Evolutionary conservation across 2,888 invertebrate species (phyloP).

Genomic region (Dione vanillae): DNA sequence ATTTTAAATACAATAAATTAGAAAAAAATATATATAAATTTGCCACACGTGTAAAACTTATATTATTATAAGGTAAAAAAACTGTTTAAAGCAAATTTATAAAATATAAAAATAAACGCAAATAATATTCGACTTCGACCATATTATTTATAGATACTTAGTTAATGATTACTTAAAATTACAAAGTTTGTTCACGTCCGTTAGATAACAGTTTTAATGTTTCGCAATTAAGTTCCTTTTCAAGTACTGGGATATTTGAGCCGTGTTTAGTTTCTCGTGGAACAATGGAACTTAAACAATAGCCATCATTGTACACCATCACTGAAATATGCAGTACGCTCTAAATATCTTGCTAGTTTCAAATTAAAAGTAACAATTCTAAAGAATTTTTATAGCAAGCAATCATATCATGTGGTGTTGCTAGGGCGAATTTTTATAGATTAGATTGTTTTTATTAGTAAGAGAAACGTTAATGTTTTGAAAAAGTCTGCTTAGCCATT

Average conservation of each 20-base stretch:
- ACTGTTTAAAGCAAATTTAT: neutral
- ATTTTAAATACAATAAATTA: no score
- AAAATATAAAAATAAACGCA: neutral
- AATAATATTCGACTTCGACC: neutral
- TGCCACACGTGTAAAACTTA: neutral
- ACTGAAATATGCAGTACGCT: slow-evolving; percentile 20
- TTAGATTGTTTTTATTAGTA: neutral
- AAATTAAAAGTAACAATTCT: neutral
- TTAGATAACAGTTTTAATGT: slow-evolving; percentile 17
- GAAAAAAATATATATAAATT: no score
- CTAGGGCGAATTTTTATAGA: neutral
- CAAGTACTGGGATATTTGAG: slow-evolving; percentile 21
- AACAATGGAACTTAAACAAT: slow-evolving; percentile 46
- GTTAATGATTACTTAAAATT: neutral
- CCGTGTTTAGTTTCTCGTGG: slow-evolving; percentile 34
- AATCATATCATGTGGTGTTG: neutral
- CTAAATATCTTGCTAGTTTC: slow-evolving; percentile 13
- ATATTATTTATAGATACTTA: neutral
- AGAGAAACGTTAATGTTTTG: no score
- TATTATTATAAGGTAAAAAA: neutral
- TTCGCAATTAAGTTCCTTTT: slow-evolving; percentile 4
- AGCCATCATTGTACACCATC: slow-evolving; percentile 27
- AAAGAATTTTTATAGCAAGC: neutral
- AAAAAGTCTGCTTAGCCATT: no score
- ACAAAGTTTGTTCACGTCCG: neutral